phyloP scores from a whole-genome alignment of 2,113 vertebrate species.

The Myiagra hebetior region DNA sequence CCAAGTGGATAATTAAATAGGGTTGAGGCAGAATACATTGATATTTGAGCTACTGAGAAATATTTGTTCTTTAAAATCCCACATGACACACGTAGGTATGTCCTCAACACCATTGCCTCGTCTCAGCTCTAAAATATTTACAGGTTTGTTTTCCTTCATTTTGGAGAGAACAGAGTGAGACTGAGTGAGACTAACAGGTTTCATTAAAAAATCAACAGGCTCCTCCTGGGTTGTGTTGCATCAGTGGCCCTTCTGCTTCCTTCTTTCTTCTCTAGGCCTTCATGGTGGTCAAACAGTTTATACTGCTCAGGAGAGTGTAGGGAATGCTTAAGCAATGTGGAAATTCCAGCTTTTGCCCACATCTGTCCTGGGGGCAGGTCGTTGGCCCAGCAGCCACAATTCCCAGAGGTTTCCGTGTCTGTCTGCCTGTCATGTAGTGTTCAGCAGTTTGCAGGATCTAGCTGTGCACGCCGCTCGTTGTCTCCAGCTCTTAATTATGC shows the following conservation, averaged over 20 bases:
- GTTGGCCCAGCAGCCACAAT: neutral
- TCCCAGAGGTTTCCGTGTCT: neutral
- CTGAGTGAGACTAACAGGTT: neutral
- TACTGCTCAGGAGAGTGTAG: neutral
- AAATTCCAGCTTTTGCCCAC: neutral
- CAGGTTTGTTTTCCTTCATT: neutral
- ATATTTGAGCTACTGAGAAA: neutral
- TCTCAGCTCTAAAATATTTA: neutral
- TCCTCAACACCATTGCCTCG: rapidly evolving
- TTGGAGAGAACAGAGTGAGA: neutral
- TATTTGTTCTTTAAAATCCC: neutral
- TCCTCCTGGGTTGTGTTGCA: neutral
- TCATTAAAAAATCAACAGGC: neutral
- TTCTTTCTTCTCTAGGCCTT: neutral
- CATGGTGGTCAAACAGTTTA: rapidly evolving
- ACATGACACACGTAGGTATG: rapidly evolving
- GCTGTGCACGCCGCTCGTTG: rapidly evolving
- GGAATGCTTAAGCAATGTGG: neutral
- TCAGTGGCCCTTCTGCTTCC: neutral
- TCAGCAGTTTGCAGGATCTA: neutral
- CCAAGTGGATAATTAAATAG: neutral
- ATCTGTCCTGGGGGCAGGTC: neutral
- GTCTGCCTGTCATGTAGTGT: rapidly evolving
- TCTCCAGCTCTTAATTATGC: neutral
- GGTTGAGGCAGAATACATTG: neutral